Percentiles rank a stretch among this genome's conserved stretches.
These are phyloP conservation scores for Opisthocomus hoazin DNA, from an alignment of 2,113 vertebrate species.

Conservation along the genomic window DNA sequence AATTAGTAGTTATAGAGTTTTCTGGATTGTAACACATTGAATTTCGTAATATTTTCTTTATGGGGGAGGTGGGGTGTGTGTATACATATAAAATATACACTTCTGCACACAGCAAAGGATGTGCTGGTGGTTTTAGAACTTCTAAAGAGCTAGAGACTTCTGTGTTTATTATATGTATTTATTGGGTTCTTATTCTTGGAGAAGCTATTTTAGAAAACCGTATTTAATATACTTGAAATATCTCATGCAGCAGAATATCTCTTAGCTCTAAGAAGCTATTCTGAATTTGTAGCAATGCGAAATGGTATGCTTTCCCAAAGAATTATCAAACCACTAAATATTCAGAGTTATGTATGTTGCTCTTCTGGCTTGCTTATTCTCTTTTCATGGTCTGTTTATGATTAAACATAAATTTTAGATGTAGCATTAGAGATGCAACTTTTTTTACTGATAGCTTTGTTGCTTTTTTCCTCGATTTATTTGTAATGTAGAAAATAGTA, in stretches of 20 bases:
- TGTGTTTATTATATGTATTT: neutral
- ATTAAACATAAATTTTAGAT: neutral
- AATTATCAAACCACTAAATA: neutral
- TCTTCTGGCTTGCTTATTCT: neutral
- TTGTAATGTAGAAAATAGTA: neutral
- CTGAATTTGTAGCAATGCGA: neutral
- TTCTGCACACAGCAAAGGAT: neutral
- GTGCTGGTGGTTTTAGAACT: neutral
- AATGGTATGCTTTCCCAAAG: neutral
- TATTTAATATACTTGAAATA: neutral
- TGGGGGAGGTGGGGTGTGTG: accelerated
- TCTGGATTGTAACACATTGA: neutral
- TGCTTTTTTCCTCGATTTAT: neutral
- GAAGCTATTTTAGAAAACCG: neutral
- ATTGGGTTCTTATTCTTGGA: neutral
- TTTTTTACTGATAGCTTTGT: neutral
- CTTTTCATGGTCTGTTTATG: neutral
- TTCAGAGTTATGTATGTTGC: neutral
- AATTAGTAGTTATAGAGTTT: neutral
- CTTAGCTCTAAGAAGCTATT: neutral
- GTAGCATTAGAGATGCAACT: neutral
- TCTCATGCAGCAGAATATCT: neutral
- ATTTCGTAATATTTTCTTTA: neutral
- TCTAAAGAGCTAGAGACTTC: neutral
- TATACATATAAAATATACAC: neutral